A percentile compares a stretch with the other conserved stretches of the same genome.
Evolutionary conservation across 2,113 vertebrate species (phyloP).

Genomic region (Eidolon helvum): DNA sequence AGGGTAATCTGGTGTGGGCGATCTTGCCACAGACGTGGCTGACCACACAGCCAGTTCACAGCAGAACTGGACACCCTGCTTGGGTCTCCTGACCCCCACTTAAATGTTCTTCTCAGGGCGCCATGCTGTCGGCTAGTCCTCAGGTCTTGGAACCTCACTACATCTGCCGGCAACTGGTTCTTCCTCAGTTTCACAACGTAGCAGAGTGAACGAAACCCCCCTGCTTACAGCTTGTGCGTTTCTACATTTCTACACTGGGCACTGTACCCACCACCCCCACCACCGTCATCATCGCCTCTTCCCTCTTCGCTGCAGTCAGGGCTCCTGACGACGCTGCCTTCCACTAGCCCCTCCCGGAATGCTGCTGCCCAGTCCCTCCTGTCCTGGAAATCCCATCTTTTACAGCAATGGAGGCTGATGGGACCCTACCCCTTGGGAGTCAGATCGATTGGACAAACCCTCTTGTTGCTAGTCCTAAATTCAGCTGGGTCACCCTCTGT

Average conservation of each 20-base stretch:
- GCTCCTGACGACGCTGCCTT: background rate
- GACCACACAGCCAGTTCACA: background rate
- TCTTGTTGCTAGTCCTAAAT: background rate
- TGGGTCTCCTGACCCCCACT: background rate
- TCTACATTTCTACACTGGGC: background rate
- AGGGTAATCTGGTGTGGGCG: too few species aligned
- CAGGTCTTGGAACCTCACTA: background rate
- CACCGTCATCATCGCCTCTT: too few species aligned
- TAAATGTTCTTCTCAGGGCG: background rate
- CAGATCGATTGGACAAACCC: background rate
- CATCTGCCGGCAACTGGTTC: rapidly evolving
- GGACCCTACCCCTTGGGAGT: background rate
- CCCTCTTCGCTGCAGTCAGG: background rate
- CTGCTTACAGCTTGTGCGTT: rapidly evolving
- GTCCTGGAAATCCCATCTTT: background rate
- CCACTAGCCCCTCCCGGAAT: background rate
- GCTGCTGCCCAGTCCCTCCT: too few species aligned
- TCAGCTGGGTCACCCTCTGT: background rate
- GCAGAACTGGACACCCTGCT: background rate
- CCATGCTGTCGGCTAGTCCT: background rate
- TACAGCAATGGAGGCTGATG: background rate
- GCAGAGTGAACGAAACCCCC: too few species aligned
- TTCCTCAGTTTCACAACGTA: background rate
- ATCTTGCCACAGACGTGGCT: background rate
- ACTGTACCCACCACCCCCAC: background rate